Evolutionary conservation across 2,797 vertebrate genomes (phyloP).

Genomic region (Gallinago solitaria): DNA sequence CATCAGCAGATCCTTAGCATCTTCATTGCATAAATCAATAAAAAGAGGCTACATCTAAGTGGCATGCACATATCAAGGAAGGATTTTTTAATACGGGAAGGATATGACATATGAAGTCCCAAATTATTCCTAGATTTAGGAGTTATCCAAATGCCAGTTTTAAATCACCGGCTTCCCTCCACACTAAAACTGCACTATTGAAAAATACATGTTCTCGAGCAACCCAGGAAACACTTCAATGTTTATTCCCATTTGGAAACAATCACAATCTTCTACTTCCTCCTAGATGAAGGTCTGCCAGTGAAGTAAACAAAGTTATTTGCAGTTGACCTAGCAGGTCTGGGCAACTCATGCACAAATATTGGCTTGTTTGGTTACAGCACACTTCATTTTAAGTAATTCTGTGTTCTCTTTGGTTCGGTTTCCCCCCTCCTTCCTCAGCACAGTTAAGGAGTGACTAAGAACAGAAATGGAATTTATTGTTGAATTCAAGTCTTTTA

Average conservation of each 20-base stretch:
- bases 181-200: neutral
- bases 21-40: neutral
- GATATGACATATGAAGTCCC: neutral
- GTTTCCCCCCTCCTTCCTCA: neutral
- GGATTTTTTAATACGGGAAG: neutral
- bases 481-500: neutral
- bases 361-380: neutral
- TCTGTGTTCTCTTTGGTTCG: neutral
- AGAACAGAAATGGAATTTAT: neutral
- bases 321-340: neutral
- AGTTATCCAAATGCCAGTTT: neutral
- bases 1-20: neutral
- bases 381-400: neutral
- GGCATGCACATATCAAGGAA: neutral
- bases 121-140: neutral
- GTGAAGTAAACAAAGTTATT: slow-evolving; percentile 16
- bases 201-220: neutral
- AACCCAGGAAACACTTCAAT: neutral
- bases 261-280: neutral
- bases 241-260: slow-evolving; percentile 9
- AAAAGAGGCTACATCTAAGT: neutral
- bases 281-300: neutral
- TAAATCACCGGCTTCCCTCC: neutral
- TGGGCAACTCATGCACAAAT: neutral
- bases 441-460: neutral